phyloP scores from a whole-genome alignment of 37 sponge, comb jelly and placozoan species.

The Halisarca cf. caerulea region DNA sequence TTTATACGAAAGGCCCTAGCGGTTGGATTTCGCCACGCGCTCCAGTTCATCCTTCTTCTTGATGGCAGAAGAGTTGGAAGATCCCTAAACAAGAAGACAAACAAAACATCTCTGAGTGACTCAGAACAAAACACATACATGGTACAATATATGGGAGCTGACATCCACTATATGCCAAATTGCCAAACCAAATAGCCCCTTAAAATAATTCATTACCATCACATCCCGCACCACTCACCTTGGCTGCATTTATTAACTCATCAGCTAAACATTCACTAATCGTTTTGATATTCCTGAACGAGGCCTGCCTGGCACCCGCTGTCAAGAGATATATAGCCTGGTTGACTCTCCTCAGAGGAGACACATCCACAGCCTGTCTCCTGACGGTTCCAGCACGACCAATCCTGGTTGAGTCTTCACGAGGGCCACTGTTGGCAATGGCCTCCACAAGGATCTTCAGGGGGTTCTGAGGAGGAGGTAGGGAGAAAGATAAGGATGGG shows the following conservation, averaged over 20 bases:
- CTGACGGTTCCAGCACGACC: constrained; percentile 99
- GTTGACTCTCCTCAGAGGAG: constrained; percentile 96
- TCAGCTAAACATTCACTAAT: constrained; percentile 99
- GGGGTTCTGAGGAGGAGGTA: constrained; percentile 91
- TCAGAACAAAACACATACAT: not conserved
- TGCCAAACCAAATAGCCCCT: too few species aligned
- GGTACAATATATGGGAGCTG: not conserved
- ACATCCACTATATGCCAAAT: too few species aligned
- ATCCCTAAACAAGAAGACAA: constrained; percentile 68
- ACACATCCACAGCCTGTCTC: constrained; percentile 99
- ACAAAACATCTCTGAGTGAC: not conserved
- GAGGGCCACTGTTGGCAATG: constrained; percentile 94
- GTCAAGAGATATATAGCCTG: constrained; percentile 98
- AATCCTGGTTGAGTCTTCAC: constrained; percentile 98
- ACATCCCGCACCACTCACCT: constrained; percentile 44
- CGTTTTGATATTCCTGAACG: constrained; percentile 97
- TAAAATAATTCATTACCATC: not conserved
- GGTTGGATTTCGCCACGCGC: constrained; percentile 99
- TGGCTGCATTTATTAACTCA: constrained; percentile 98
- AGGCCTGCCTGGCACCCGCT: constrained; percentile 94
- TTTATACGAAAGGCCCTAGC: constrained; percentile 47
- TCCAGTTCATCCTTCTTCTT: constrained; percentile 99
- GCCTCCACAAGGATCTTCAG: constrained; percentile 98
- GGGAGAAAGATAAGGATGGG: too few species aligned
- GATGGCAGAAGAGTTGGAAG: constrained; percentile 98